Evolutionary conservation across 2,797 vertebrate genomes (phyloP).

Genomic region (Denticeps clupeoides): DNA sequence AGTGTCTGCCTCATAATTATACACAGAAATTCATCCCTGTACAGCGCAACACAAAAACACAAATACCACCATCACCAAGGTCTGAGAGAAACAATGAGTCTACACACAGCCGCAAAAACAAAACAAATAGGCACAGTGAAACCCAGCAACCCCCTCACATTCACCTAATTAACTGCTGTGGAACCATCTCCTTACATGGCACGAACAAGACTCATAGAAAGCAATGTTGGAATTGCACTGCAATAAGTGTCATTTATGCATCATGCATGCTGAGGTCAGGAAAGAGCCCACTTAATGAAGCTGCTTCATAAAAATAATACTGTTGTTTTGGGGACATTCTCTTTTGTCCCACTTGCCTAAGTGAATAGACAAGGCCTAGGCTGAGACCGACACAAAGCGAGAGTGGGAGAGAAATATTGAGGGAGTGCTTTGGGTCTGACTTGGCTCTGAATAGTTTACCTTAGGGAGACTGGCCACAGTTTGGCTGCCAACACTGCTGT

Average conservation of each 20-base stretch:
- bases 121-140: no score
- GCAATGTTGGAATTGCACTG: neutral
- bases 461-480: conserved; percentile 13
- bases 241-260: conserved; percentile 28
- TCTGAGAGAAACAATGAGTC: no score
- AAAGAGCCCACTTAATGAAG: conserved; percentile 25
- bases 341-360: conserved; percentile 14
- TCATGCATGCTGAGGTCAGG: conserved; percentile 20
- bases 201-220: neutral
- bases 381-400: neutral
- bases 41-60: no score
- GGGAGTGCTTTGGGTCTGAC: neutral
- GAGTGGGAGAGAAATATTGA: neutral
- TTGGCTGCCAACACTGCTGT: neutral
- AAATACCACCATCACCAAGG: no score
- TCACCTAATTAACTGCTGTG: conserved; percentile 16
- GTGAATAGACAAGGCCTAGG: conserved; percentile 23
- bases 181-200: conserved; percentile 19
- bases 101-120: no score
- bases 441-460: conserved; percentile 15
- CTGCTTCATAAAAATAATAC: conserved; percentile 30
- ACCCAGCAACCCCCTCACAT: no score
- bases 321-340: conserved; percentile 32
- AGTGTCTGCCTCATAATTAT: no score
- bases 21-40: no score